Base-by-base conservation (phyloP, 2,888 invertebrate genomes). In the Macrostomum cliftonense region DNA sequence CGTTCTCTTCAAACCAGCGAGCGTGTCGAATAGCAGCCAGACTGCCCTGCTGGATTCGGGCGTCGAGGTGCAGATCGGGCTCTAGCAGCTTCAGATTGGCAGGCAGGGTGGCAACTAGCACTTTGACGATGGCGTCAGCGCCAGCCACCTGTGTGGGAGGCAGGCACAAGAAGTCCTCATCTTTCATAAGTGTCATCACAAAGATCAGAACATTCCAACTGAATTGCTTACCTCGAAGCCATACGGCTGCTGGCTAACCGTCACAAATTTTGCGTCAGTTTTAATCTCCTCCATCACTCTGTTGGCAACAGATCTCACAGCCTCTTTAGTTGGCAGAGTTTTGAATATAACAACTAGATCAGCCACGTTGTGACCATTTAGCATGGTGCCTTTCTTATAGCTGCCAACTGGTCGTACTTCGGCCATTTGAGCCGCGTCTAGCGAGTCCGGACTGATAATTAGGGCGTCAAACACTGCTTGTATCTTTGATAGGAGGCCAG, bases 1-100 rank as follows among this genome's bases (percentile, higher is more conserved):
- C 89, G 63, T 91, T 89, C 68, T 93, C 93, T 65, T 93, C 93
- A 68, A 93, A 93, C 95, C 95, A 97, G 28, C 89, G 79, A 52
- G 87, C 84, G 70, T 95, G 95, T 21, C 91, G 77, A 54, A 95
- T 88, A 0, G 91, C 87, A 0, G 88, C 85, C 61, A 91, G 73
- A 68, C 93, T 89, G 48, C 83, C 80, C 70, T 82, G 81, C 73
- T 89, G 80, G 40, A 82, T 76, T 65, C 77, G 78, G 14, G 74
- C 74, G 53, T 79, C 77, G 61, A 81, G 68, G 62, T 81, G 81
- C 45, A 80, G 72, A 55, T 87, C 88, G 0, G 89, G 80, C 64
- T 95, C 93, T 47, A 95, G 71, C 65, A 91, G 91, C 50, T 86
- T 78, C 54, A 91, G 75, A 71, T 95, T 93, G 64, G 85, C 86